Base-by-base conservation (phyloP, 2,797 vertebrate genomes). In the Cryptoblepharus egeriae region DNA sequence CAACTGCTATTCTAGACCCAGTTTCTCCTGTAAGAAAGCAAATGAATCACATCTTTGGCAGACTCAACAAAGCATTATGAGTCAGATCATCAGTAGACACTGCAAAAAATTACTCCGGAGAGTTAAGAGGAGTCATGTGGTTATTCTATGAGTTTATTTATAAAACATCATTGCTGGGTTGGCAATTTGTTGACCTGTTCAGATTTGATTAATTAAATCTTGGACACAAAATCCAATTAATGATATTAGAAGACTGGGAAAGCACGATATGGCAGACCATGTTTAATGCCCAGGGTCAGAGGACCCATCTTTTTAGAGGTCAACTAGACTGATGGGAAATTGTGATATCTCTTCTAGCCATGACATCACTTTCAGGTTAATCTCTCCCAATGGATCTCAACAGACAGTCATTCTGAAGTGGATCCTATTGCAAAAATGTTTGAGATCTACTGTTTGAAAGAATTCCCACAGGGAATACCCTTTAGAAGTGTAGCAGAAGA, bases 21-120 rank as follows among this genome's bases (percentile, higher is more conserved):
- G 13, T 68, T 76, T 70, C 57, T 55, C n/a, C 35, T 80, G 32
- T 9, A 35, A 28, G 55, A 35, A 15, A 82, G 55, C 65, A 76
- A 32, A 76, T 76, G 39, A 76, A 76, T 82, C 65, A 61, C 45
- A 61, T 12, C 42, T 22, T 52, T 76, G 30, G 58, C 30, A 76
- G 65, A 82, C 74, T 76, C 73, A 82, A 49, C 67, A 75, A 69
- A 69, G 64, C n/a, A n/a, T 28, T 68, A 26, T 78, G 65, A 75
- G 24, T 75, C 52, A 69, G 65, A 76, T 82, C 30, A 60, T 60
- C 35, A 55, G 60, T 11, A 72, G 42, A 63, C 39, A 42, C 2
- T 26, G 10, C 24, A 26, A 69, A 69, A 9, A 26, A 58, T 24
- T 22, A 8, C 22, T 24, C 7, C 7, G 57, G 3, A 58, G 16